A percentile compares a stretch with the other conserved stretches of the same genome.
Evolutionary conservation across 2,888 invertebrate genomes (phyloP).

Genomic region (Drosophila mercatorum): DNA sequence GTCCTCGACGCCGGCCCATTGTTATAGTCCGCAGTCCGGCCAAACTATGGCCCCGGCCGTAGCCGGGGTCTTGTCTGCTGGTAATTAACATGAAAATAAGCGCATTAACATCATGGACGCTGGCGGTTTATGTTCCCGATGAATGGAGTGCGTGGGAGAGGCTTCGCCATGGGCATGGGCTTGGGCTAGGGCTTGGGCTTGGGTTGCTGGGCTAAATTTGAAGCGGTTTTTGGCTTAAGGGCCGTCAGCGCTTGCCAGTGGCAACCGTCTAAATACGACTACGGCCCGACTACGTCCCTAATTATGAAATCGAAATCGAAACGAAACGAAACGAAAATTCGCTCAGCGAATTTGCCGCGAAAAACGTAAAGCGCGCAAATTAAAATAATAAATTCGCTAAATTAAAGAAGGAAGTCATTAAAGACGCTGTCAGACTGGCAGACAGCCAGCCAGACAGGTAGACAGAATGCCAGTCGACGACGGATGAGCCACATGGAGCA

Average conservation of each 20-base stretch:
- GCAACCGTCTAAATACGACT: slow-evolving; percentile 45
- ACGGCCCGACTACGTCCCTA: slow-evolving; percentile 31
- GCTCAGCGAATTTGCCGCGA: slow-evolving; percentile 33
- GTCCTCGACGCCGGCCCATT: slow-evolving; percentile 14
- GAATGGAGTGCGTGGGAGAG: slow-evolving; percentile 22
- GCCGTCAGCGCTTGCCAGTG: slow-evolving; percentile 28
- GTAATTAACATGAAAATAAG: slow-evolving; percentile 77
- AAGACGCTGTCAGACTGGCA: slow-evolving; percentile 29
- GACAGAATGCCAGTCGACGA: slow-evolving; percentile 1
- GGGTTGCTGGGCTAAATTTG: background rate
- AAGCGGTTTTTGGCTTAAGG: slow-evolving; percentile 23
- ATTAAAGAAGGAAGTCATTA: slow-evolving; percentile 73
- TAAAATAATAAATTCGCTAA: slow-evolving; percentile 77
- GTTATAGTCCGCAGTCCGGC: slow-evolving; percentile 1
- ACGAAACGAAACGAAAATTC: slow-evolving; percentile 30
- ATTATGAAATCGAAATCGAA: slow-evolving; percentile 72
- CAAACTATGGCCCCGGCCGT: slow-evolving; percentile 44
- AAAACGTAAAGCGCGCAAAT: slow-evolving; percentile 70
- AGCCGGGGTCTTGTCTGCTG: slow-evolving; percentile 61
- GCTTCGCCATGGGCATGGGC: too few relatives aligned
- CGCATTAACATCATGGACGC: slow-evolving; percentile 68
- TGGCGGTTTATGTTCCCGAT: slow-evolving; percentile 40
- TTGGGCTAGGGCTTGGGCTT: too few relatives aligned
- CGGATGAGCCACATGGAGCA: too few relatives aligned
- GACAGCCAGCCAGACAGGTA: background rate